Evolutionary conservation across 2,113 vertebrate species (phyloP), one percentile per base, ranked within the genome.

Genomic region (Bufo bufo): DNA sequence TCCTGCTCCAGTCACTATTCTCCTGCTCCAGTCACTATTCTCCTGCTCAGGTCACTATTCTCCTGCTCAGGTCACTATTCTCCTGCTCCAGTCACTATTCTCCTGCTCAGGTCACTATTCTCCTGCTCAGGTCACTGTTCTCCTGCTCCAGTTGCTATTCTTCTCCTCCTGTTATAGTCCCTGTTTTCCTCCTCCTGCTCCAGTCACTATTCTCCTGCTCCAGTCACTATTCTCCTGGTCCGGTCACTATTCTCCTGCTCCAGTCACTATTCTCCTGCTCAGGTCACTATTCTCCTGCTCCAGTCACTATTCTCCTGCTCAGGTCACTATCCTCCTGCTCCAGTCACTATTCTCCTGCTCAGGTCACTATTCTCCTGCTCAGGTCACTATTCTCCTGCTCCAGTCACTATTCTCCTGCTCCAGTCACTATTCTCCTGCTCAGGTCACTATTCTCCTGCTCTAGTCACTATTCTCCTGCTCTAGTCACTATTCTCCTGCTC

Each of bases 391-490:
- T 69, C n/a, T 69, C 23, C n/a, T 23, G 33, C 33, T 33, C 33
- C 0, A 1, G 33, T 33, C 33, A 33, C 33, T 33, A 33, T 33
- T 33, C 33, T 33, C 33, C 33, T 33, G 33, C 33, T 33, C 33
- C 0, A 1, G 33, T 33, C 33, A 33, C 33, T 33, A 33, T 33
- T 33, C 19, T 63, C 7, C 61, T 63, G 61, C 17, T 63, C 19
- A 6, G 19, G 61, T 63, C 19, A 6, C 61, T 3, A 4, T 63
- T 63, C 61, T 20, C 19, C 19, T 61, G 3, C 59, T 61, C 14
- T 1, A 17, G 3, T 19, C 0, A 1, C 17, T 3, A 3, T 19
- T 19, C 2, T 61, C n/a, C n/a, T n/a, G n/a, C n/a, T n/a, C n/a
- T n/a, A n/a, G 33, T 33, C 33, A 33, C 33, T 33, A 33, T 33